These are phyloP conservation scores for Trilocha varians DNA, from an alignment of 2,888 invertebrate genomes.

Conservation along the genomic window DNA sequence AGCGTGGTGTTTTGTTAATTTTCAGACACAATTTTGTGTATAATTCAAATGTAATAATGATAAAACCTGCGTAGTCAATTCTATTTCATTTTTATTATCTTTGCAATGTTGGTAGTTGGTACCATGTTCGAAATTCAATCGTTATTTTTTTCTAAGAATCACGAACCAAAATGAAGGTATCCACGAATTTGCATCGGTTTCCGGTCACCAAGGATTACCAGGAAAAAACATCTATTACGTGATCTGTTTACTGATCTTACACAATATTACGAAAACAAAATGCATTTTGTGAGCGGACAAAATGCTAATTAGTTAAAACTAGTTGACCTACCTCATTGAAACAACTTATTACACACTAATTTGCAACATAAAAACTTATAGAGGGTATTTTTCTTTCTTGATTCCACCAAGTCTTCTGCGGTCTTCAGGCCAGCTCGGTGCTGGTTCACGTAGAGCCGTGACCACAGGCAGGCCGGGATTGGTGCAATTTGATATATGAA, in stretches of 20 bases:
- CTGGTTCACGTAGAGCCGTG: constrained; percentile 33
- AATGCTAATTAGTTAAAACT: constrained; percentile 8
- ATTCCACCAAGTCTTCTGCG: constrained; percentile 2
- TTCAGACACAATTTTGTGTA: too few relatives aligned
- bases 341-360: constrained; percentile 6
- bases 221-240: neutral
- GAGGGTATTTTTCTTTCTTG: constrained; percentile 10
- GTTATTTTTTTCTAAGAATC: neutral
- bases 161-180: neutral
- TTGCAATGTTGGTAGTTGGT: too few relatives aligned
- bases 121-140: too few relatives aligned
- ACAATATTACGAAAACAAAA: constrained; percentile 22
- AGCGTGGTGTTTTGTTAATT: too few relatives aligned
- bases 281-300: constrained; percentile 2
- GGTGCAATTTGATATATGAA: constrained; percentile 69
- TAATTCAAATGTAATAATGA: too few relatives aligned
- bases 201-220: neutral
- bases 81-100: neutral
- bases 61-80: too few relatives aligned
- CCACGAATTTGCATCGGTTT: neutral
- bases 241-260: neutral
- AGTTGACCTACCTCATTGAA: constrained; percentile 16
- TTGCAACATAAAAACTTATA: neutral
- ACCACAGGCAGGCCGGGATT: constrained; percentile 73
- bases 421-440: constrained; percentile 26